Evolutionary conservation across 2,113 vertebrate species (phyloP).

Genomic region (Pedetes capensis): DNA sequence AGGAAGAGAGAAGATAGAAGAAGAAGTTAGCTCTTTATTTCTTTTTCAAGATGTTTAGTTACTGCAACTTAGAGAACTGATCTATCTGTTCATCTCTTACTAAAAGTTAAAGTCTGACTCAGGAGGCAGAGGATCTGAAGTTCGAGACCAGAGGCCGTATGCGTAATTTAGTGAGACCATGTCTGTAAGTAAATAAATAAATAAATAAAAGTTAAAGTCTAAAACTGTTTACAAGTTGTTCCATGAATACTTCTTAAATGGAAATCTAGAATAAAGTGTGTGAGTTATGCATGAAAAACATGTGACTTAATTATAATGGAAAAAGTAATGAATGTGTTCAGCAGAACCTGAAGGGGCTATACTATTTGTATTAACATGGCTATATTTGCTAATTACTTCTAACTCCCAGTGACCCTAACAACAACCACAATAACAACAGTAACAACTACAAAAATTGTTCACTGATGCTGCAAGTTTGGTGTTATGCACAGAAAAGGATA

Average conservation of each 20-base stretch:
- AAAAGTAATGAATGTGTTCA: neutral
- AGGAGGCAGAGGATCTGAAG: too few relatives aligned
- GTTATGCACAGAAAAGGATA: neutral
- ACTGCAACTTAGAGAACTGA: fast-evolving
- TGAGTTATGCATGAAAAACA: neutral
- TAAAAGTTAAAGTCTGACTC: too few relatives aligned
- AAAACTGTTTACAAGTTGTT: neutral
- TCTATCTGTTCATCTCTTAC: neutral
- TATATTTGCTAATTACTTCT: neutral
- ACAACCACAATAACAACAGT: neutral
- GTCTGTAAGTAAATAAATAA: too few relatives aligned
- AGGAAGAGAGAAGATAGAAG: neutral
- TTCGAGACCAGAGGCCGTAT: too few relatives aligned
- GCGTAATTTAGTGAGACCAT: too few relatives aligned
- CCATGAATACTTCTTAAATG: neutral
- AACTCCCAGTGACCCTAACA: neutral
- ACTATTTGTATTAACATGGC: neutral
- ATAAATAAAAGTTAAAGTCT: too few relatives aligned
- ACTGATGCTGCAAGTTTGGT: neutral
- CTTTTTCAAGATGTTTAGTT: neutral
- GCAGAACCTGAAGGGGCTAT: fast-evolving
- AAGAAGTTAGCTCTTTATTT: neutral
- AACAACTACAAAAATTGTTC: neutral
- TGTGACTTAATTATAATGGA: neutral
- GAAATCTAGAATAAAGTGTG: neutral